These are phyloP conservation scores for Tinea semifulvella DNA, from an alignment of 2,888 invertebrate species.

Conservation along the genomic window DNA sequence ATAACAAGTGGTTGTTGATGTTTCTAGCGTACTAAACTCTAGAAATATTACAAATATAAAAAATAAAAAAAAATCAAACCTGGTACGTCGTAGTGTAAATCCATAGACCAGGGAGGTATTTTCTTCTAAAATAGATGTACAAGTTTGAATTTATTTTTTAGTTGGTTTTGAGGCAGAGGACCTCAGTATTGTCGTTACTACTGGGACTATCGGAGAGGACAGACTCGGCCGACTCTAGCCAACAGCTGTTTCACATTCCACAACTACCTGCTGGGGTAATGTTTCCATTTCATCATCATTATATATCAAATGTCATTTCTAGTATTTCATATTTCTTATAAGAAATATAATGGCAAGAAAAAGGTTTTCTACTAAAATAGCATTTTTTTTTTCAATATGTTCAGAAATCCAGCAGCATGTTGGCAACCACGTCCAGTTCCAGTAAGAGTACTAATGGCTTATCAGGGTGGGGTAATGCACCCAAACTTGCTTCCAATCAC, in stretches of 20 bases:
- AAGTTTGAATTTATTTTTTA: slow-evolving; percentile 40
- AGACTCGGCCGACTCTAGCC: slow-evolving; percentile 41
- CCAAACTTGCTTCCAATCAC: slow-evolving; percentile 41
- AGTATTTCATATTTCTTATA: too few species aligned
- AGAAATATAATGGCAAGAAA: background rate
- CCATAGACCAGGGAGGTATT: too few species aligned
- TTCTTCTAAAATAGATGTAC: too few species aligned
- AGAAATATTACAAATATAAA: too few species aligned
- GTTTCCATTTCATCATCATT: background rate
- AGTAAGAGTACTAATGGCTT: slow-evolving; percentile 52
- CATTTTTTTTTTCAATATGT: background rate
- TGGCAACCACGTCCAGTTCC: slow-evolving; percentile 34
- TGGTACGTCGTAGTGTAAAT: too few species aligned
- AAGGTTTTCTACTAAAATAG: background rate
- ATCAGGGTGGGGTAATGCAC: slow-evolving; percentile 35
- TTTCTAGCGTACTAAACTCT: too few species aligned
- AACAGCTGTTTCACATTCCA: slow-evolving; percentile 50
- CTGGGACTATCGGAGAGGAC: slow-evolving; percentile 45
- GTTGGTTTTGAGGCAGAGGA: slow-evolving; percentile 69
- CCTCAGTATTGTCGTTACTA: slow-evolving; percentile 64
- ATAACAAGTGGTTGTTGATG: too few species aligned
- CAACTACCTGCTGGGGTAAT: slow-evolving; percentile 35
- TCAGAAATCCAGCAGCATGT: slow-evolving; percentile 18
- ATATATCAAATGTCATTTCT: slow-evolving; percentile 12
- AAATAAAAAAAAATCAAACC: too few species aligned